A percentile compares a stretch with the other conserved stretches of the same genome.
Conservation (phyloP, 2,797 vertebrate species). For the Amazonetta brasiliensis region DNA sequence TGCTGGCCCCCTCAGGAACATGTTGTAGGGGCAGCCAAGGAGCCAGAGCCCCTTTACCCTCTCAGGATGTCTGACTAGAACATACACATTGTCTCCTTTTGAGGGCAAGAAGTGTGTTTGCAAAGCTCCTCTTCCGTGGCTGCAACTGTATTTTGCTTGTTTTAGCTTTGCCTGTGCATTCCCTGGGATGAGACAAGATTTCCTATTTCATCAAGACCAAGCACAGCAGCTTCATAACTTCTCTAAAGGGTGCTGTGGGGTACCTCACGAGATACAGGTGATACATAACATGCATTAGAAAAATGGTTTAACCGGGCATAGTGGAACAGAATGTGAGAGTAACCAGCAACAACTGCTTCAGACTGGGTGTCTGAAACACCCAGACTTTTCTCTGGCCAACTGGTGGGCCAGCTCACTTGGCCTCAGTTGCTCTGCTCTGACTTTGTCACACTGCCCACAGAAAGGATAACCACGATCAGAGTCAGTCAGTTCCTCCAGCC, state of each 20-base stretch:
- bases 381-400: not conserved
- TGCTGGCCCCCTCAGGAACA: not conserved
- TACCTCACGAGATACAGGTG: rapidly evolving
- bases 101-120: not conserved
- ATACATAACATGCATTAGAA: not conserved
- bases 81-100: not conserved
- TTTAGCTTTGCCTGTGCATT: not conserved
- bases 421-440: not conserved
- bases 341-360: not conserved
- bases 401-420: not conserved
- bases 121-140: not conserved
- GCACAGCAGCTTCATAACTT: not conserved
- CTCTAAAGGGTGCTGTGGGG: not conserved
- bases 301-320: not conserved
- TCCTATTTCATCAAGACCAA: not conserved
- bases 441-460: not conserved
- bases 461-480: not conserved
- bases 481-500: not conserved
- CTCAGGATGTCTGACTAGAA: not conserved
- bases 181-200: not conserved
- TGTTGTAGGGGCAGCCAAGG: not conserved
- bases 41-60: not conserved
- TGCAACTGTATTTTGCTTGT: not conserved
- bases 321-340: not conserved
- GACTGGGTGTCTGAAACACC: not conserved